Evolutionary conservation across 2,113 vertebrate genomes (phyloP).

Genomic region (Gallinago paraguaiae): DNA sequence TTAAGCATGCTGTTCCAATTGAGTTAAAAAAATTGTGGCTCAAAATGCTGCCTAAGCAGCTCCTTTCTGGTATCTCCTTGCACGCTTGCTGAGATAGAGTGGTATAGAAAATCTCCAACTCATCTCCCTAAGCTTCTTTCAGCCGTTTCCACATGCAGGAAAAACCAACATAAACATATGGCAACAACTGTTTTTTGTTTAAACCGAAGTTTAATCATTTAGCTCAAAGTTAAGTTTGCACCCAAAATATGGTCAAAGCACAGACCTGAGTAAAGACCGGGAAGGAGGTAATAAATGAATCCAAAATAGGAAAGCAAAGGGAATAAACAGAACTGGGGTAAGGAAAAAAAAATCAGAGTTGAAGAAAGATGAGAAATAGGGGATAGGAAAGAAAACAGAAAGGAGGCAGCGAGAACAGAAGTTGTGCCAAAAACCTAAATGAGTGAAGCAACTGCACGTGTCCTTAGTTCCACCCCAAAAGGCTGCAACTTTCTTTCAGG

Average conservation of each 20-base stretch:
- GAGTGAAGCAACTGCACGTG: neutral
- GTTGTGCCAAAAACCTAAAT: neutral
- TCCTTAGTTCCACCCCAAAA: neutral
- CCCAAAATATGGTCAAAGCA: neutral
- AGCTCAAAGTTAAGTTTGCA: neutral
- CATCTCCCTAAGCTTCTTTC: neutral
- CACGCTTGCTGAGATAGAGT: neutral
- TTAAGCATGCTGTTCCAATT: neutral
- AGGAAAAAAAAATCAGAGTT: neutral
- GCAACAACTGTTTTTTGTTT: neutral
- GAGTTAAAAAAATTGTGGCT: neutral
- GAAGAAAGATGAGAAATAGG: neutral
- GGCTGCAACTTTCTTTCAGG: neutral
- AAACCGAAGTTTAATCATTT: neutral
- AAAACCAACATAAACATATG: neutral
- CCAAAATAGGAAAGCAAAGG: neutral
- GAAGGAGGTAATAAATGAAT: neutral
- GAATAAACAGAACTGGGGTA: neutral
- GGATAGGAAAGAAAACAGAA: neutral
- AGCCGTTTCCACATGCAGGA: rapidly evolving
- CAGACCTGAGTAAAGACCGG: neutral
- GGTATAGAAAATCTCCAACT: neutral
- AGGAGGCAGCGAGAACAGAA: neutral
- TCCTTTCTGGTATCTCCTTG: neutral
- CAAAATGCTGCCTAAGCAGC: neutral